These are phyloP conservation scores for Stenchaetothrips biformis DNA, from an alignment of 2,888 invertebrate species.

Conservation along the genomic window DNA sequence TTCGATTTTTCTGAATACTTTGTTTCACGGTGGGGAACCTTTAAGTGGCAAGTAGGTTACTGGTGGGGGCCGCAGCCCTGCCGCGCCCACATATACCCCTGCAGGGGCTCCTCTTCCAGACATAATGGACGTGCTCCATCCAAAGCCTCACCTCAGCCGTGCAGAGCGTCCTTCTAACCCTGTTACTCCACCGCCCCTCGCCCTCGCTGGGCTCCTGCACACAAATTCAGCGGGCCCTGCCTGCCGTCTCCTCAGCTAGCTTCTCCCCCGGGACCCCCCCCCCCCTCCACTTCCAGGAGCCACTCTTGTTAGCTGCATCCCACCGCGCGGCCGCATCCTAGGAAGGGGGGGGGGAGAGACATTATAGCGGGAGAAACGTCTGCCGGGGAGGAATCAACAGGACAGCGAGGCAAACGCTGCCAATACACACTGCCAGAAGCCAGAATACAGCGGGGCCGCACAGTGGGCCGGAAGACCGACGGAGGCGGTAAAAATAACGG, in stretches of 20 bases:
- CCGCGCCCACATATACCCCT: not conserved
- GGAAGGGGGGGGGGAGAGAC: not conserved
- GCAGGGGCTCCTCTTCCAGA: not conserved
- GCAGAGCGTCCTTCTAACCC: not conserved
- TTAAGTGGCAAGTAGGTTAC: no score
- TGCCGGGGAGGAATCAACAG: no score
- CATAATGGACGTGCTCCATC: slow-evolving; percentile 9
- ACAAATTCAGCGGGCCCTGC: not conserved
- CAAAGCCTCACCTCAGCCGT: not conserved
- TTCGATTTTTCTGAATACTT: no score
- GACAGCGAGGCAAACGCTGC: no score
- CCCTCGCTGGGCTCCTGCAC: not conserved
- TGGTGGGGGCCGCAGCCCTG: no score
- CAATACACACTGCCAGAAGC: no score
- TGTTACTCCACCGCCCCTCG: not conserved
- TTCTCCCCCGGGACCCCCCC: not conserved
- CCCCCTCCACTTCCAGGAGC: not conserved
- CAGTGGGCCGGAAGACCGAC: no score
- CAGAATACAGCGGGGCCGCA: no score
- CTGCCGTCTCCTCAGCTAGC: not conserved
- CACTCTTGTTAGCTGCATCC: slow-evolving; percentile 8
- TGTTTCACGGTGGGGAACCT: no score
- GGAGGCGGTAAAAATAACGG: no score
- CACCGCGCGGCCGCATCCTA: not conserved
- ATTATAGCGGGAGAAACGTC: not conserved